Conservation (phyloP, 2,113 vertebrate genomes). For the Rhinolophus ferrumequinum region DNA sequence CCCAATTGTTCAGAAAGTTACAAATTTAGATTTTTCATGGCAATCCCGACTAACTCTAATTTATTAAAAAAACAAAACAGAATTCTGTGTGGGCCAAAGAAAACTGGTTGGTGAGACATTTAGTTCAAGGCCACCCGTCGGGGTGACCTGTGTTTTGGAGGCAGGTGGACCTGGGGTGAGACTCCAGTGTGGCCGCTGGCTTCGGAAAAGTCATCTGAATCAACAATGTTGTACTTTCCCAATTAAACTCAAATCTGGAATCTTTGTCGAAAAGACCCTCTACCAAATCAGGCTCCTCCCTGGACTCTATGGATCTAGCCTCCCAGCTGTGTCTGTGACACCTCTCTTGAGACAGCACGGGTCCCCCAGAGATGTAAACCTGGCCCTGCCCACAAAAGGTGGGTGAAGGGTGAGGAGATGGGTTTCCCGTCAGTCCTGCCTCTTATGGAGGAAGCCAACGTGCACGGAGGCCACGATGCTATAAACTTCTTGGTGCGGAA, state of each 20-base stretch:
- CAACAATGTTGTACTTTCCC: not conserved
- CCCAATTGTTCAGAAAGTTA: not conserved
- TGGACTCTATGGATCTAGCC: not conserved
- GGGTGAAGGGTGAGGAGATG: not conserved
- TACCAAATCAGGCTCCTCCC: not conserved
- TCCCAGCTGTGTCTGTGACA: not conserved
- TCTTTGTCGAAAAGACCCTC: not conserved
- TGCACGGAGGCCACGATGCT: fast-evolving
- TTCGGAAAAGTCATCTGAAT: too few relatives aligned
- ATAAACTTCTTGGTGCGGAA: not conserved
- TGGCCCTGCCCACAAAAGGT: not conserved
- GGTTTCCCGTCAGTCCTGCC: not conserved
- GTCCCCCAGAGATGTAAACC: not conserved
- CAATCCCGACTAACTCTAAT: not conserved
- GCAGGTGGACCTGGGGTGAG: too few relatives aligned
- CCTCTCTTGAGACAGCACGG: not conserved
- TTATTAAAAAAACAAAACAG: not conserved
- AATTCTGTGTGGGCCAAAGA: not conserved
- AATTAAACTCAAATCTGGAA: not conserved
- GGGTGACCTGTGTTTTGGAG: not conserved
- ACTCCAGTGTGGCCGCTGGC: not conserved
- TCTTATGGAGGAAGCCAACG: not conserved
- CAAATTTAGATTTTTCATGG: not conserved
- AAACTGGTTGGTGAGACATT: not conserved
- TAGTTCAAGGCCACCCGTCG: not conserved